Evolutionary conservation across 2,113 vertebrate genomes (phyloP).

Genomic region (Amia ocellicauda): DNA sequence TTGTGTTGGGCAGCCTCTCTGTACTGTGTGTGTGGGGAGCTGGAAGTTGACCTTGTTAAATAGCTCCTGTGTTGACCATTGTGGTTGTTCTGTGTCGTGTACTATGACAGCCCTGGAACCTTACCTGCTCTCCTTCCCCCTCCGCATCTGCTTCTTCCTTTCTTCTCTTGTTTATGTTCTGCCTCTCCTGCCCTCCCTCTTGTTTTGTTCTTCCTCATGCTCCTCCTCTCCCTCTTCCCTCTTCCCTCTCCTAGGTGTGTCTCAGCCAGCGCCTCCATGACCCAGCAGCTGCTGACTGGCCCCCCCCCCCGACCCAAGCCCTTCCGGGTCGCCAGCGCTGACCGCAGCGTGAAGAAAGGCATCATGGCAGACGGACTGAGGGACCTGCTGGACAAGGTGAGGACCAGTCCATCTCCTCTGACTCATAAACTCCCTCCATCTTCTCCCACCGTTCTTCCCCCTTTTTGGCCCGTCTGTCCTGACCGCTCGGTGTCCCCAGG

Average conservation of each 20-base stretch:
- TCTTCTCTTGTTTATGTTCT: no score
- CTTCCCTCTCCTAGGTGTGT: conserved; percentile 58
- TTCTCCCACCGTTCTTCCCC: background rate
- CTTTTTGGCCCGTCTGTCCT: background rate
- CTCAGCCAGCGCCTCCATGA: conserved; percentile 72
- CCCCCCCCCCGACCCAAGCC: conserved; percentile 54
- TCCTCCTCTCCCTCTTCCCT: no score
- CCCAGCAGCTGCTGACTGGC: conserved; percentile 70
- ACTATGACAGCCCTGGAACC: no score
- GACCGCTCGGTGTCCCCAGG: conserved; percentile 50
- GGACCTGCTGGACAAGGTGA: conserved; percentile 80
- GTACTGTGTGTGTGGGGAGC: background rate
- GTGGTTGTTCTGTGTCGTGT: no score
- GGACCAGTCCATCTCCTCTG: background rate
- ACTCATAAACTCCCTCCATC: background rate
- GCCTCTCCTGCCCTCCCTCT: no score
- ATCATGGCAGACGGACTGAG: conserved; percentile 62
- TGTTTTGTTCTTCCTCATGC: no score
- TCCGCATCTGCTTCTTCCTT: no score
- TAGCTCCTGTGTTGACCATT: background rate
- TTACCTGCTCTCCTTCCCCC: no score
- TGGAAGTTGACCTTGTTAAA: background rate
- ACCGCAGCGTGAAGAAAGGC: conserved; percentile 75
- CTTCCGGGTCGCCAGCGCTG: conserved; percentile 73
- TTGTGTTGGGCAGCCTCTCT: background rate